Base-by-base conservation (phyloP, 2,888 invertebrate genomes). In the Folsomia candida region DNA sequence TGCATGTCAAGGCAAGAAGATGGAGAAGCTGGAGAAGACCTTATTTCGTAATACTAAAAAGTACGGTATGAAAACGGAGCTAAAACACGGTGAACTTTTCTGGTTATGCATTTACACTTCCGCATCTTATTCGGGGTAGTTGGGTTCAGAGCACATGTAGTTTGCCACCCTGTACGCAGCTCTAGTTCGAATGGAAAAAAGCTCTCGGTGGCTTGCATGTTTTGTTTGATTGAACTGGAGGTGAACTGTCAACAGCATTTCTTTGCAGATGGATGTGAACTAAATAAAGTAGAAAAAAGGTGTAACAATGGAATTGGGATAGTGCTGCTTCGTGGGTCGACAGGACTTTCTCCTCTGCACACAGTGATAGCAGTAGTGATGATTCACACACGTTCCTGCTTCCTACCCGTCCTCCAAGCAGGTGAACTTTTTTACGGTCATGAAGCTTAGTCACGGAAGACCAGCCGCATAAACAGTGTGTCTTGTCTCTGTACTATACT, bases 391-490 rank as follows among this genome's bases (percentile, higher is more conserved):
- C 37, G 37, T 37, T 9, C 4, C 37, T 37, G 37, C 37, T 9
- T 37, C n/a, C n/a, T n/a, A n/a, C n/a, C n/a, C n/a, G n/a, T n/a
- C n/a, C n/a, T n/a, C n/a, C n/a, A n/a, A n/a, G n/a, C n/a, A n/a
- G n/a, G n/a, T n/a, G n/a, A n/a, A 37, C 6, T 37, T 59, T 59
- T 20, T 59, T 59, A 59, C 59, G 59, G 59, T 59, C 59, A 59
- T 59, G 59, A 25, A 4, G 2, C 59, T 59, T 25, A 26, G 59
- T 59, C 59, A 59, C 59, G 59, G 37, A 37, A 37, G 37, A 37
- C 37, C 37, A 37, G 14, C 4, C 37, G 6, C 4, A 14, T 14
- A 37, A 37, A 37, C 37, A 37, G n/a, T n/a, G n/a, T n/a, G n/a
- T n/a, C 37, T 14, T 37, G 14, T 14, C 37, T 4, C 37, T 37